Percentiles rank a stretch among this genome's conserved stretches.
phyloP scores from a whole-genome alignment of 1,140 invertebrate species.

The Halesus radiatus region DNA sequence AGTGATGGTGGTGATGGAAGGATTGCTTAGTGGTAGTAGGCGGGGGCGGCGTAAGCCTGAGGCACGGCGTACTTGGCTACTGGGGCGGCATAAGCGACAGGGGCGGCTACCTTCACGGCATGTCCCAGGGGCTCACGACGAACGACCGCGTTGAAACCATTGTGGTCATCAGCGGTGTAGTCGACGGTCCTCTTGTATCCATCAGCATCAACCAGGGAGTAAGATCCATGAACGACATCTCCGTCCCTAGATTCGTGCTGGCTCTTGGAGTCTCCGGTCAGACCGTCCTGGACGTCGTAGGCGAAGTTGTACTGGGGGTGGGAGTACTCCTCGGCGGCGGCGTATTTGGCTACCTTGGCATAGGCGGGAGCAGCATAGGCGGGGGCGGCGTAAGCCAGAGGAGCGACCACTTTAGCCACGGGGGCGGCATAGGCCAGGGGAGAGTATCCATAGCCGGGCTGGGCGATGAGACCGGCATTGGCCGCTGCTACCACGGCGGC shows the following conservation, averaged over 20 bases:
- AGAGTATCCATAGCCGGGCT: constrained; percentile 69
- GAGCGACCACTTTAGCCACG: constrained; percentile 54
- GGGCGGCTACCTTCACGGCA: constrained; percentile 62
- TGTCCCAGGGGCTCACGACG: constrained; percentile 65
- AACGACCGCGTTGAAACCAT: constrained; percentile 70
- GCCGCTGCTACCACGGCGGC: constrained; percentile 39
- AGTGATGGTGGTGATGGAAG: not conserved
- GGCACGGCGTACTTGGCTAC: constrained; percentile 51
- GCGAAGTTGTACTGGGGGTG: constrained; percentile 72
- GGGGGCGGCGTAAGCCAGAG: constrained; percentile 66
- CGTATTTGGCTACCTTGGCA: constrained; percentile 57
- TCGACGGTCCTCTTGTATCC: constrained; percentile 72
- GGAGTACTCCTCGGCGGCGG: constrained; percentile 71
- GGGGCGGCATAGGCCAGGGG: constrained; percentile 72
- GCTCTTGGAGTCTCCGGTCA: constrained; percentile 74
- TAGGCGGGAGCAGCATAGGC: constrained; percentile 70
- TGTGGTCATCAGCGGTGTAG: constrained; percentile 72
- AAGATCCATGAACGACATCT: constrained; percentile 72
- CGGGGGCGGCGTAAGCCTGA: constrained; percentile 52
- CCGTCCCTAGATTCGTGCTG: constrained; percentile 72
- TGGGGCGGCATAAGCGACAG: constrained; percentile 49
- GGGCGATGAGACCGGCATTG: constrained; percentile 46
- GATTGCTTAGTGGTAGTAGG: constrained; percentile 50
- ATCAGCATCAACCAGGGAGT: constrained; percentile 72
- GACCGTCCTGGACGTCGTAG: constrained; percentile 72